These are phyloP conservation scores for Drosophila tropicalis DNA, from an alignment of 1,140 invertebrate species.

Conservation along the genomic window DNA sequence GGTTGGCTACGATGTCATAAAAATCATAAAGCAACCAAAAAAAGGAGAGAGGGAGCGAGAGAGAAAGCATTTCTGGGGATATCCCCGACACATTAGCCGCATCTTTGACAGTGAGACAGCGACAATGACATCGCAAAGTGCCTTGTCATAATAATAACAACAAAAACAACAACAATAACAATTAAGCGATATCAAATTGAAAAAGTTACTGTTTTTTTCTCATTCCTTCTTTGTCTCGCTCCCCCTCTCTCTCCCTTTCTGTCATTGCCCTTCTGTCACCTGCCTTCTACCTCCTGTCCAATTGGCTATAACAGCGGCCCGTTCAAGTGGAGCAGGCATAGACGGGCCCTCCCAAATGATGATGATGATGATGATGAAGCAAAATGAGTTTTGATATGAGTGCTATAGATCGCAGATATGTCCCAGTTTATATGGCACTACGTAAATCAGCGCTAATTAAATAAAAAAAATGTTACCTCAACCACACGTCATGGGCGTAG, in stretches of 20 bases:
- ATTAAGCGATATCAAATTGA: conserved; percentile 79
- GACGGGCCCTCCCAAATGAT: conserved; percentile 42
- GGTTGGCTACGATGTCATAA: conserved; percentile 70
- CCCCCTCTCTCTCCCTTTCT: conserved; percentile 16
- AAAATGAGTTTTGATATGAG: conserved; percentile 42
- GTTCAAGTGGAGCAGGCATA: background rate
- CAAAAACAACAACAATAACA: conserved; percentile 61
- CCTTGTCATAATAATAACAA: conserved; percentile 61
- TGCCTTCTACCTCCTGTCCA: background rate
- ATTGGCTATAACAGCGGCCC: background rate
- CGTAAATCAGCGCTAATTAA: conserved; percentile 73
- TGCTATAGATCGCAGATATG: conserved; percentile 54
- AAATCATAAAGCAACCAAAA: conserved; percentile 58
- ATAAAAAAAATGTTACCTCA: conserved; percentile 56
- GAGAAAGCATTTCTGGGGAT: conserved; percentile 64
- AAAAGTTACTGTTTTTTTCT: conserved; percentile 64
- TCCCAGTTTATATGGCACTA: conserved; percentile 29
- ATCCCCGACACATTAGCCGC: conserved; percentile 62
- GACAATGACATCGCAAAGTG: conserved; percentile 75
- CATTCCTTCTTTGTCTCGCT: conserved; percentile 23
- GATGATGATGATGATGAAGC: conserved; percentile 69
- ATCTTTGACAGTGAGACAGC: conserved; percentile 57
- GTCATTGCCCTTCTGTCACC: conserved; percentile 23
- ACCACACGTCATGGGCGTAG: conserved; percentile 21
- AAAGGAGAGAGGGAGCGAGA: too few species aligned